phyloP scores from a whole-genome alignment of 37 sponge, comb jelly and placozoan genomes.

The Petrosia ficiformis region DNA sequence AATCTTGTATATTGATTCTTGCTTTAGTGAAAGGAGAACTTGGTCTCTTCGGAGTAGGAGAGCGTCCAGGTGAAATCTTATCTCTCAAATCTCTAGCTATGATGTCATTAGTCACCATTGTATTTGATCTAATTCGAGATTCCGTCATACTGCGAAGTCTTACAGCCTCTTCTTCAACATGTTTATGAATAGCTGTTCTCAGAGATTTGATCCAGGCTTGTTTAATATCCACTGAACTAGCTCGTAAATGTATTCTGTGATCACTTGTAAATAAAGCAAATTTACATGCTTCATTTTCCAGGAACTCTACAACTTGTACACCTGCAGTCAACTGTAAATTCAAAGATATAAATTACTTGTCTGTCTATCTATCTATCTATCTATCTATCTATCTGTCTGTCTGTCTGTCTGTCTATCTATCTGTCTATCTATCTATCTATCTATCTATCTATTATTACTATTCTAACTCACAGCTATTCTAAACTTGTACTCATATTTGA shows the following conservation, averaged over 20 bases:
- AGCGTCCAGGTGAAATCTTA: neutral
- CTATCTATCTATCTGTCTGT: no score
- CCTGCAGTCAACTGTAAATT: slow-evolving; percentile 20
- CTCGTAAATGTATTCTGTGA: slow-evolving; percentile 32
- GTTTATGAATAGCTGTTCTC: slow-evolving; percentile 8
- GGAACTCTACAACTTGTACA: slow-evolving; percentile 28
- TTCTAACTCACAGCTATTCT: slow-evolving; percentile 46
- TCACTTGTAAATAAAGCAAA: slow-evolving; percentile 43
- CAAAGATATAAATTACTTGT: no score
- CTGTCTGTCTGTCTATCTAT: no score
- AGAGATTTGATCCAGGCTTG: slow-evolving; percentile 42
- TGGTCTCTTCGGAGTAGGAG: slow-evolving; percentile 3
- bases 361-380: no score
- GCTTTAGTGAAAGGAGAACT: neutral
- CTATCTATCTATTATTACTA: neutral
- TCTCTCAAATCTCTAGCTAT: neutral
- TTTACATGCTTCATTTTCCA: slow-evolving; percentile 57
- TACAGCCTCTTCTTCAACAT: neutral
- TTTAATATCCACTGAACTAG: slow-evolving; percentile 10
- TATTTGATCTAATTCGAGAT: neutral
- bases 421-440: no score
- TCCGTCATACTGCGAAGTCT: neutral
- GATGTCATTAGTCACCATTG: neutral
- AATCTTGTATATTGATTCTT: neutral
- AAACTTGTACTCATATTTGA: slow-evolving; percentile 58